These are phyloP conservation scores for Antheraea yamamai DNA, from an alignment of 2,888 invertebrate species.

Conservation along the genomic window DNA sequence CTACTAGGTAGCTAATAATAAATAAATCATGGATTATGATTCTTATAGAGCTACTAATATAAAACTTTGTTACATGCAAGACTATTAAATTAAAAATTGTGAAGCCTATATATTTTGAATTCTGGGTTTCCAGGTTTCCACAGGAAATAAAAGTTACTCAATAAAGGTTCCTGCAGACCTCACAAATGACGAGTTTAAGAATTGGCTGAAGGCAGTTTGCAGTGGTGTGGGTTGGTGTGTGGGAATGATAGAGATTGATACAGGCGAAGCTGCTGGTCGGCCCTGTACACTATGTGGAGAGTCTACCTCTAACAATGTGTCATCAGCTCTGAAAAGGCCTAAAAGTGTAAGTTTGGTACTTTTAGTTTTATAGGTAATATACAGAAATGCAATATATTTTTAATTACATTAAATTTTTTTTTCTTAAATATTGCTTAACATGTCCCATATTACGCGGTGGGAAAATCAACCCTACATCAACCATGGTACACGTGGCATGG, in stretches of 20 bases:
- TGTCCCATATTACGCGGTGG: too few relatives aligned
- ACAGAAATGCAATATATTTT: background rate
- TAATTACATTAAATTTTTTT: too few relatives aligned
- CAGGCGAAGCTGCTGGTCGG: constrained; percentile 67
- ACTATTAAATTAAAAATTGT: background rate
- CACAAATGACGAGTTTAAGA: constrained; percentile 71
- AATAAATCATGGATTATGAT: constrained; percentile 1
- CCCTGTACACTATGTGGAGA: constrained; percentile 73
- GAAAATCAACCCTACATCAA: too few relatives aligned
- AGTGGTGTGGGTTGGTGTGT: constrained; percentile 80
- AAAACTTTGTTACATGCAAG: background rate
- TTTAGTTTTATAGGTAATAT: background rate
- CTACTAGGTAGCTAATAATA: too few relatives aligned
- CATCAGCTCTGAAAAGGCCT: constrained; percentile 63
- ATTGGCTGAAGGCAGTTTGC: constrained; percentile 77
- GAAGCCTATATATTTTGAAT: background rate
- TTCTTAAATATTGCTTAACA: too few relatives aligned
- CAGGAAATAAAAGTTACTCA: constrained; percentile 73
- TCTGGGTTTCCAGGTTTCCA: constrained; percentile 56
- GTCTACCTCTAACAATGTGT: constrained; percentile 61
- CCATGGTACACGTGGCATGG: too few relatives aligned
- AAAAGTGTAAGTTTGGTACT: constrained; percentile 53
- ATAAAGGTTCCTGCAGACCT: constrained; percentile 81
- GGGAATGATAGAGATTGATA: constrained; percentile 79
- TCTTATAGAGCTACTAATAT: too few relatives aligned